These are phyloP conservation scores for Drosophila robusta DNA, from an alignment of 2,888 invertebrate genomes.

Conservation along the genomic window DNA sequence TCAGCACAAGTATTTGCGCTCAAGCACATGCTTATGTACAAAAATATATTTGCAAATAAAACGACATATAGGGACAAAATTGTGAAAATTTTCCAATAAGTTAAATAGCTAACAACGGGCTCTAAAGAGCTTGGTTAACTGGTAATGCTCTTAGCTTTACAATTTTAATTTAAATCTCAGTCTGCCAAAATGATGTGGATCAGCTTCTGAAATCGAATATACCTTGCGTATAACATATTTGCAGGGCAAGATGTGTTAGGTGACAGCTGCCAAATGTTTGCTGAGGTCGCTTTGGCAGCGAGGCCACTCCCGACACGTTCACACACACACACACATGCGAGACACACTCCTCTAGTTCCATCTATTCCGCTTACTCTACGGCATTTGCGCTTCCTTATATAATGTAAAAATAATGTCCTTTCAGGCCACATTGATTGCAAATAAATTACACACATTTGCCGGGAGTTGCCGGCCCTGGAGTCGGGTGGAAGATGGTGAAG, in stretches of 20 bases:
- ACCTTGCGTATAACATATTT: background rate
- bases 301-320: conserved; percentile 22
- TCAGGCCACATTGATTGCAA: conserved; percentile 78
- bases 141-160: too few relatives aligned
- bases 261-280: conserved; percentile 73
- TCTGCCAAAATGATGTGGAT: too few relatives aligned
- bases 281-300: conserved; percentile 57
- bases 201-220: background rate
- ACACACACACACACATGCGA: conserved; percentile 18
- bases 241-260: conserved; percentile 55
- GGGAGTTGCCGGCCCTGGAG: background rate
- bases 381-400: conserved; percentile 37
- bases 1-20: conserved; percentile 32
- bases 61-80: too few relatives aligned
- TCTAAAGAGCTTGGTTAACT: too few relatives aligned
- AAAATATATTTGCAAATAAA: too few relatives aligned
- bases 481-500: conserved; percentile 15
- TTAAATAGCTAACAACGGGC: too few relatives aligned
- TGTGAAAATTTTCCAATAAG: too few relatives aligned
- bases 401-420: conserved; percentile 78
- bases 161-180: too few relatives aligned
- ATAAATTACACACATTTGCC: conserved; percentile 74
- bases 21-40: background rate
- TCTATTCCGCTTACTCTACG: background rate
- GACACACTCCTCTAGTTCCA: background rate